Percentiles rank a stretch among this genome's conserved stretches.
Conservation (phyloP, 92 coral and sea anemone species). For the Blastomussa wellsi region DNA sequence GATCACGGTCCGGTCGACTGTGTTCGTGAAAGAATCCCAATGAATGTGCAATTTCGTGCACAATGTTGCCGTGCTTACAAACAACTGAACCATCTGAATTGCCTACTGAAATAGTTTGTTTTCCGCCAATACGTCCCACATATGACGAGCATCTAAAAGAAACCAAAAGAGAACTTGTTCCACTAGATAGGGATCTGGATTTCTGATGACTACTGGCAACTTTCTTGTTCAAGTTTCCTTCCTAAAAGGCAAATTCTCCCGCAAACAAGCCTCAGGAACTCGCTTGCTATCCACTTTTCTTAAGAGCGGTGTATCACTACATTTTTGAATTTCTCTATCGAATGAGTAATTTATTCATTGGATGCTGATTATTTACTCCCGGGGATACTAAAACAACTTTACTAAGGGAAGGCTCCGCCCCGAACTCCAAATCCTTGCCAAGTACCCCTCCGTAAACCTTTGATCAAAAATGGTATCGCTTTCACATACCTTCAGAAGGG, state of each 20-base stretch:
- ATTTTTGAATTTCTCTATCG: too few species aligned
- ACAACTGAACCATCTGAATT: constrained; percentile 42
- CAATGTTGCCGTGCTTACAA: constrained; percentile 93
- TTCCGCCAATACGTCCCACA: constrained; percentile 87
- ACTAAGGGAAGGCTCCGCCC: too few species aligned
- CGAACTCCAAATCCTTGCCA: too few species aligned
- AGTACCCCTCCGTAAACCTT: too few species aligned
- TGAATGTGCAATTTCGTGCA: constrained; percentile 93
- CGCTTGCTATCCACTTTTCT: too few species aligned
- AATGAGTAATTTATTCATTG: too few species aligned
- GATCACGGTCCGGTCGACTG: constrained; percentile 93
- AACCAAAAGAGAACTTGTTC: neutral
- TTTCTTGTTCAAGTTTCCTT: neutral
- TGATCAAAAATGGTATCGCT: too few species aligned
- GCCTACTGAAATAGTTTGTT: constrained; percentile 88
- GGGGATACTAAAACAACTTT: too few species aligned
- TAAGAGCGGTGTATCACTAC: too few species aligned
- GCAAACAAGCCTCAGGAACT: too few species aligned
- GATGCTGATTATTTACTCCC: too few species aligned
- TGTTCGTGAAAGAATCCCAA: constrained; percentile 96
- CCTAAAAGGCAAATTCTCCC: neutral
- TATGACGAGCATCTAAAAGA: constrained; percentile 86
- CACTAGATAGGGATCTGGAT: neutral
- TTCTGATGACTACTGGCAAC: neutral
- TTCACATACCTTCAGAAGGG: too few species aligned